Percentiles rank a stretch among this genome's conserved stretches.
Evolutionary conservation across 1,140 invertebrate species (phyloP).

Genomic region (Eumeta japonica): DNA sequence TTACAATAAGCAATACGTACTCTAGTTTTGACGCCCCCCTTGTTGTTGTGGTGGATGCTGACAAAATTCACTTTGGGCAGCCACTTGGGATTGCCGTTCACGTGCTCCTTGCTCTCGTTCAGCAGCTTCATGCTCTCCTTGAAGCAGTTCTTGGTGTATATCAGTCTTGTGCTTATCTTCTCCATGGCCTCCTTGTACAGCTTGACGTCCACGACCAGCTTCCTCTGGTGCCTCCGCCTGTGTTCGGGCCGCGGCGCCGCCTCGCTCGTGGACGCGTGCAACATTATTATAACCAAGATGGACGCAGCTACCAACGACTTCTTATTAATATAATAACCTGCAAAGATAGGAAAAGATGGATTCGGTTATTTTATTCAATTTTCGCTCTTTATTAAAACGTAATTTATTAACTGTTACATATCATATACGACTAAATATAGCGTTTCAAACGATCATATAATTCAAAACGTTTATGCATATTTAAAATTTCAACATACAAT

Average conservation of each 20-base stretch:
- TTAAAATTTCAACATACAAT: too few relatives aligned
- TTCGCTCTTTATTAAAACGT: too few relatives aligned
- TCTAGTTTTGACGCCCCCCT: conserved; percentile 16
- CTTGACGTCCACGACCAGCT: conserved; percentile 2
- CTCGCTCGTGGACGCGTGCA: conserved; percentile 36
- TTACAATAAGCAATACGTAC: background rate
- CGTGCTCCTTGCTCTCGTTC: conserved; percentile 34
- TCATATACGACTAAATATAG: too few relatives aligned
- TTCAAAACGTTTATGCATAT: too few relatives aligned
- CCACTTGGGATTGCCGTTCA: conserved; percentile 41
- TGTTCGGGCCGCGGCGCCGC: conserved; percentile 25
- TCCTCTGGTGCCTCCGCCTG: conserved; percentile 31
- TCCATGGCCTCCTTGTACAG: conserved; percentile 30
- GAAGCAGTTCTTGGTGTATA: conserved; percentile 37
- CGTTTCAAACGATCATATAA: too few relatives aligned
- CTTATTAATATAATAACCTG: conserved; percentile 53
- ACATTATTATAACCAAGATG: conserved; percentile 37
- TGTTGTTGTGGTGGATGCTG: conserved; percentile 38
- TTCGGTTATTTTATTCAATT: too few relatives aligned
- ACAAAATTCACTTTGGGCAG: conserved; percentile 46
- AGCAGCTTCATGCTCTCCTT: conserved; percentile 29
- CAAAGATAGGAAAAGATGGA: too few relatives aligned
- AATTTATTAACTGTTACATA: too few relatives aligned
- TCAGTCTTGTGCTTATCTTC: conserved; percentile 37
- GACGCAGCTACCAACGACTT: conserved; percentile 49